Base-by-base conservation (phyloP, 2,888 invertebrate species). In the Spilarctia lutea region DNA sequence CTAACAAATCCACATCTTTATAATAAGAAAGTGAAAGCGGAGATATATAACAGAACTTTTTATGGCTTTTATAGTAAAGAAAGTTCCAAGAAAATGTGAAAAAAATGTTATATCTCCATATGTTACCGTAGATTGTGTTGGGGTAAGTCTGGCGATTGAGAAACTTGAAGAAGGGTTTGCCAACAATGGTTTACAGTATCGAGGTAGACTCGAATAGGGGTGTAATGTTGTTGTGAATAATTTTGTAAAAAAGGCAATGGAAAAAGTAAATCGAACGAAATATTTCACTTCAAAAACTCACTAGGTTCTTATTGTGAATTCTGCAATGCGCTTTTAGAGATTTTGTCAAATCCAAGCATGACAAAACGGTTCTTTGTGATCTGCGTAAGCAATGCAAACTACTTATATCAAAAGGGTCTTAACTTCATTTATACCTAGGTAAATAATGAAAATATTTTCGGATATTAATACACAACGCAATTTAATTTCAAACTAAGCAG, bases 31-130 rank as follows among this genome's bases (percentile, higher is more conserved):
- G 60, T 75, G 75, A 45, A 75, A 73, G 71, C 48, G 27, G 33
- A 77, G 79, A 81, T 81, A 77, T 81, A 81, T 81, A 52, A 75
- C 27, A 13, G 42, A 81, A 81, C 69, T 81, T 81, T 81, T 81
- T 78, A 81, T 75, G 76, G 79, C 77, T 33, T 75, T 73, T 69
- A 60, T 67, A 77, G 73, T 72, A 48, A 77, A 52, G 30, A 45
- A 80, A 79, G 60, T 81, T 81, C 72, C 73, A 74, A 42, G 72
- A 71, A 75, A 81, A 81, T 74, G 76, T 6, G 77, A 72, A 77
- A 81, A 79, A 81, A 79, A 77, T 77, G 76, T 81, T 77, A 79
- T 77, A 69, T 81, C 72, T 71, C 75, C 81, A 77, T 81, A 81
- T 79, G 79, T 73, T 73, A 76, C 81, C 72, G 13, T 68, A 72